These are phyloP conservation scores for Tinamus guttatus DNA, from an alignment of 2,113 vertebrate genomes.

Conservation along the genomic window DNA sequence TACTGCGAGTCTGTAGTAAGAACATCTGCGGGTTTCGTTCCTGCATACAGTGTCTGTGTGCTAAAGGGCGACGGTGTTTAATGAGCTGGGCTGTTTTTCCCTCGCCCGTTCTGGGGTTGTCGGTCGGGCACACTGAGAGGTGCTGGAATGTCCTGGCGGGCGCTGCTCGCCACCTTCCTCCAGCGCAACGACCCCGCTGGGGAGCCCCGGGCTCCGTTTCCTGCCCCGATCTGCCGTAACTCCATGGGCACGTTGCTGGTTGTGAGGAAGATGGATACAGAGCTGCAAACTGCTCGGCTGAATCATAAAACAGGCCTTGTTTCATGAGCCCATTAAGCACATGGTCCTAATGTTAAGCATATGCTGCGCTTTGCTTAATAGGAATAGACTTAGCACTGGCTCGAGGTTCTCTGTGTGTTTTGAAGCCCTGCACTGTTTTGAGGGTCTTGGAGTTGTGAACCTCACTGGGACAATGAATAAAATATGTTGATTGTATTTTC, in stretches of 20 bases:
- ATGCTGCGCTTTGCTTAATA: not conserved
- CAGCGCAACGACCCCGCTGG: not conserved
- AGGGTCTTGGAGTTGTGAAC: not conserved
- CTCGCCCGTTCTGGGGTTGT: fast-evolving
- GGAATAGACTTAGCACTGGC: not conserved
- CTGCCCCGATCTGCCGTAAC: not conserved
- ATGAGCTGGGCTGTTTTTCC: not conserved
- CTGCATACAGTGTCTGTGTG: not conserved
- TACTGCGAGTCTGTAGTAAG: slow-evolving; percentile 4
- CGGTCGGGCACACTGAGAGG: not conserved
- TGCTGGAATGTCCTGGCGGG: not conserved
- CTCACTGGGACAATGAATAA: slow-evolving; percentile 31
- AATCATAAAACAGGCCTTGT: not conserved
- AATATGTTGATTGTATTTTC: not conserved
- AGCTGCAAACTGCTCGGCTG: slow-evolving; percentile 9
- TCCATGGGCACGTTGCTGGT: fast-evolving
- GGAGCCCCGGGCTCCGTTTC: not conserved
- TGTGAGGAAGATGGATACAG: not conserved
- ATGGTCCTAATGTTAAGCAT: slow-evolving; percentile 16
- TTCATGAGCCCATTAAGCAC: slow-evolving; percentile 15
- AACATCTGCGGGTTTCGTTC: not conserved
- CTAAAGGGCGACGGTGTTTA: not conserved
- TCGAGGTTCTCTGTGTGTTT: not conserved
- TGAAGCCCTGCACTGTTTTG: not conserved
- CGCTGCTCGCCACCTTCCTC: fast-evolving